These are phyloP conservation scores for Pelagia noctiluca DNA, from an alignment of 30 jellyfish, hydroid and myxozoan genomes.

Conservation along the genomic window DNA sequence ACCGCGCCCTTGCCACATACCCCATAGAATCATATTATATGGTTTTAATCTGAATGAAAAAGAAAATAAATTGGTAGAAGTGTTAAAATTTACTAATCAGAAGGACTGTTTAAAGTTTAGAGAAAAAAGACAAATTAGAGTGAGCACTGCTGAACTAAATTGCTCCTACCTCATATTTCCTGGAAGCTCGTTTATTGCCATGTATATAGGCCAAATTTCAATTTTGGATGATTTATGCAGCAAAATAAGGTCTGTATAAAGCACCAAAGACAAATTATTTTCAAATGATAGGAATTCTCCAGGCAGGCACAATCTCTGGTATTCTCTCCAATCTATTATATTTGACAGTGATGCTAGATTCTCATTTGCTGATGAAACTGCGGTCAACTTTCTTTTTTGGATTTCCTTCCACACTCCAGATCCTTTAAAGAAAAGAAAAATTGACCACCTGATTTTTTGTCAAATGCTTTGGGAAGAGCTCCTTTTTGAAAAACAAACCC, in stretches of 20 bases:
- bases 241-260: slow-evolving; percentile 25
- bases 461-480: too few species aligned
- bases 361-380: too few species aligned
- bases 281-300: not conserved
- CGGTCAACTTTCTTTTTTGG: not conserved
- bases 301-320: not conserved
- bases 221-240: too few species aligned
- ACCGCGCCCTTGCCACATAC: not conserved
- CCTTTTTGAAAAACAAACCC: too few species aligned
- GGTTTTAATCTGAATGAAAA: not conserved
- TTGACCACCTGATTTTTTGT: too few species aligned
- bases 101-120: too few species aligned
- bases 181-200: not conserved
- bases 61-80: not conserved
- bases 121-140: not conserved
- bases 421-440: not conserved
- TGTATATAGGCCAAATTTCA: not conserved
- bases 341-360: not conserved
- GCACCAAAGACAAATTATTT: slow-evolving; percentile 3
- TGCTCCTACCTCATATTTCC: not conserved
- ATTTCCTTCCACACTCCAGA: not conserved
- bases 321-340: slow-evolving; percentile 15
- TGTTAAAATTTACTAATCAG: not conserved
- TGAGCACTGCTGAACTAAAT: not conserved
- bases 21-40: not conserved